phyloP scores from a whole-genome alignment of 1,140 invertebrate genomes.

The Carposina sasakii region DNA sequence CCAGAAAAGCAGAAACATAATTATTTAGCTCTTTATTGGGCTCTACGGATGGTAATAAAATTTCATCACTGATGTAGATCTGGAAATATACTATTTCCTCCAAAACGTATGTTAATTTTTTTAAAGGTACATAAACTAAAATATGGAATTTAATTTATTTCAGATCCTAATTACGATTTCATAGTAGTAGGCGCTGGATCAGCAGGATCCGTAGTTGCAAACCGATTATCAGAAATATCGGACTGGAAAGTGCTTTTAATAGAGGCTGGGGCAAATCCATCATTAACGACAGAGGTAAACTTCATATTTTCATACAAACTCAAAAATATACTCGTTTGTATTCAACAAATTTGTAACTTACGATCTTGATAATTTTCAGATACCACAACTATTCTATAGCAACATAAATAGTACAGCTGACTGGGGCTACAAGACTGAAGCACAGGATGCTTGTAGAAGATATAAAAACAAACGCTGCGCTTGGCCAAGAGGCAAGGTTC shows the following conservation, averaged over 20 bases:
- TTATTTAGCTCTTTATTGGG: too few relatives aligned
- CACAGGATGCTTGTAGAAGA: slow-evolving; percentile 83
- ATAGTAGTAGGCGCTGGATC: neutral
- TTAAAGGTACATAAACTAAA: neutral
- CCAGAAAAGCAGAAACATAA: too few relatives aligned
- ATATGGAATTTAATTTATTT: neutral
- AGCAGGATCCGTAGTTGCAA: neutral
- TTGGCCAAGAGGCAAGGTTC: slow-evolving; percentile 76
- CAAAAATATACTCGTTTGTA: neutral
- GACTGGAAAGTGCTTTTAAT: neutral
- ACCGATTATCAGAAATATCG: neutral
- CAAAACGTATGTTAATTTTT: neutral
- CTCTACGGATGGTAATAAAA: too few relatives aligned
- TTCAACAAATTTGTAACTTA: neutral
- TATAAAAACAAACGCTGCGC: slow-evolving; percentile 74
- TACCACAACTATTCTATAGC: neutral
- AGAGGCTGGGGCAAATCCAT: neutral
- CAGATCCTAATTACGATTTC: neutral
- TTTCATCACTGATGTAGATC: neutral
- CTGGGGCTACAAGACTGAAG: slow-evolving; percentile 90
- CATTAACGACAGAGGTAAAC: neutral
- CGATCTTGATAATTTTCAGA: neutral
- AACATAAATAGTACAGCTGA: slow-evolving; percentile 76
- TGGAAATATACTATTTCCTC: neutral
- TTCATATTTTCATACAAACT: neutral